phyloP scores from a whole-genome alignment of 2,888 invertebrate species.

The Microctonus hyperodae region DNA sequence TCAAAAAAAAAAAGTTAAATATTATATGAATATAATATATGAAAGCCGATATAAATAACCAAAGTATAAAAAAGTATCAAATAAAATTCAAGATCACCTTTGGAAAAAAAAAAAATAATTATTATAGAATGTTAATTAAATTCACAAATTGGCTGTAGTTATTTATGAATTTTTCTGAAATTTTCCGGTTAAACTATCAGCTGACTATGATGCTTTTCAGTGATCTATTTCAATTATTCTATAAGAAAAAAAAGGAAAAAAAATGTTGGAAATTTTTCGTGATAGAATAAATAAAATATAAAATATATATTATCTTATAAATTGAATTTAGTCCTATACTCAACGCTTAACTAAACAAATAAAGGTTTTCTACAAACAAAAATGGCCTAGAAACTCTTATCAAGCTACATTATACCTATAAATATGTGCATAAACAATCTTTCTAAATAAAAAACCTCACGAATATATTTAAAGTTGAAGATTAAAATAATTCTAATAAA shows the following conservation, averaged over 20 bases:
- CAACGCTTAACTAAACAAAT: constrained; percentile 36
- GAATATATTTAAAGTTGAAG: constrained; percentile 8
- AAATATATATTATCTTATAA: background rate
- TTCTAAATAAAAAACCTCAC: background rate
- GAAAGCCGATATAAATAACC: too few relatives aligned
- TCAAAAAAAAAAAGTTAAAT: too few relatives aligned
- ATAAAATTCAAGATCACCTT: too few relatives aligned
- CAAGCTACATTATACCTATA: background rate
- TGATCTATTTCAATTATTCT: background rate
- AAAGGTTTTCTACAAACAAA: constrained; percentile 42
- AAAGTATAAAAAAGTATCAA: background rate
- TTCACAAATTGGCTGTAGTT: too few relatives aligned
- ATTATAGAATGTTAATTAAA: too few relatives aligned
- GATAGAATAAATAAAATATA: background rate
- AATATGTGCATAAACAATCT: background rate
- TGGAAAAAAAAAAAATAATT: too few relatives aligned
- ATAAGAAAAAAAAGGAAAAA: background rate
- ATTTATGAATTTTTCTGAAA: background rate
- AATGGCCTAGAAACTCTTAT: constrained; percentile 2
- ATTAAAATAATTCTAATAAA: background rate
- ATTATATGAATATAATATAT: too few relatives aligned
- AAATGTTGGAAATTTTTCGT: background rate
- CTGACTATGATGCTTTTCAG: background rate
- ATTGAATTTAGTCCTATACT: background rate
- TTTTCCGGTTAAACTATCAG: background rate